Percentiles rank a stretch among this genome's conserved stretches.
These are phyloP conservation scores for Simalia tracyae DNA, from an alignment of 2,797 vertebrate species.

Conservation along the genomic window DNA sequence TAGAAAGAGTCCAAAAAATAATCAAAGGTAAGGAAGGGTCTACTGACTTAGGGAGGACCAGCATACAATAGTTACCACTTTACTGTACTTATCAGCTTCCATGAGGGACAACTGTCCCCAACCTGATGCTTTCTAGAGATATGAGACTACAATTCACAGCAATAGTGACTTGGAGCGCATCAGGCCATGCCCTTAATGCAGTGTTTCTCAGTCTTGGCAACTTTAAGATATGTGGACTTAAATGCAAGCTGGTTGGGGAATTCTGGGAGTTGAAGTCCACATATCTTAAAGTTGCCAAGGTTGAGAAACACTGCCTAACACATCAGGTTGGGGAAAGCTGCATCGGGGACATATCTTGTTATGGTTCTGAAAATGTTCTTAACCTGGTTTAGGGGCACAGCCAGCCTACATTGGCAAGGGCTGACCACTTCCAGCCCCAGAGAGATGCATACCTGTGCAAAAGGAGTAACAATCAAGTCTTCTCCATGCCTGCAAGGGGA, in stretches of 20 bases:
- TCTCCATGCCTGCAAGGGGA: slow-evolving; percentile 84
- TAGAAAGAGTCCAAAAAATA: neutral
- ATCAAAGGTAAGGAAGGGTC: neutral
- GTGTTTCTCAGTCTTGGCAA: no score
- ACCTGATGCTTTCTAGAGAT: neutral
- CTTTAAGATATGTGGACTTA: no score
- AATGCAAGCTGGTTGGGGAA: no score
- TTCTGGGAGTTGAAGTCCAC: no score
- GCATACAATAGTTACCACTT: no score
- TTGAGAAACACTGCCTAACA: neutral
- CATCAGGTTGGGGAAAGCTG: neutral
- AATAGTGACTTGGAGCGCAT: neutral
- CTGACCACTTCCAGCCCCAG: neutral
- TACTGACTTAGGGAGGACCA: no score
- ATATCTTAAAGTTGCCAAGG: no score
- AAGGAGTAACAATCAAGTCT: slow-evolving; percentile 95
- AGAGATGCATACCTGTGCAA: slow-evolving; percentile 85
- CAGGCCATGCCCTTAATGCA: neutral
- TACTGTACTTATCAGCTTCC: no score
- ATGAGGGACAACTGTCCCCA: neutral
- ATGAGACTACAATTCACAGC: neutral
- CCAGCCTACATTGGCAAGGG: no score
- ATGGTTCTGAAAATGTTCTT: neutral
- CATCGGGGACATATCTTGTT: neutral
- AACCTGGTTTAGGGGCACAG: neutral